Conservation (phyloP, 2,888 invertebrate species). For the Eristalis arbustorum region DNA sequence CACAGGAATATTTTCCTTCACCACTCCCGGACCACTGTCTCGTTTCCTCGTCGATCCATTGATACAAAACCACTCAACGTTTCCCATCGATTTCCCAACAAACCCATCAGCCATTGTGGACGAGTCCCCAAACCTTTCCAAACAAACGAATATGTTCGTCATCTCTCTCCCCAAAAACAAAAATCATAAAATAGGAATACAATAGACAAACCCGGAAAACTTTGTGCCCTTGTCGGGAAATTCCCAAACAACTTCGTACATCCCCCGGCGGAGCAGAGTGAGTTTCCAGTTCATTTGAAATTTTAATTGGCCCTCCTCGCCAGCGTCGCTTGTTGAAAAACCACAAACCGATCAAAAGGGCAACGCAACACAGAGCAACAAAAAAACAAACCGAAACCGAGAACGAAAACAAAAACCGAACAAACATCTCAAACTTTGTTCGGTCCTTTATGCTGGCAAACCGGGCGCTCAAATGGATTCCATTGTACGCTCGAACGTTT, state of each 20-base stretch:
- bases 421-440: neutral
- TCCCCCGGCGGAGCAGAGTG: neutral
- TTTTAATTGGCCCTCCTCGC: neutral
- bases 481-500: neutral
- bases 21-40: too few species aligned
- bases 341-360: neutral
- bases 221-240: neutral
- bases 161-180: too few species aligned
- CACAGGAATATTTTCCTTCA: too few species aligned
- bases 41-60: too few species aligned
- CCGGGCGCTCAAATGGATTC: neutral
- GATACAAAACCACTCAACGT: too few species aligned
- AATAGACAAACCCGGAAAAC: neutral
- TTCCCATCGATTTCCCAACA: too few species aligned
- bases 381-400: neutral
- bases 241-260: neutral
- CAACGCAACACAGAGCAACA: neutral
- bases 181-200: neutral
- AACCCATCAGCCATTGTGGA: too few species aligned
- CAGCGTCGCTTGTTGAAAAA: neutral
- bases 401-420: neutral
- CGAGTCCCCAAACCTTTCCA: too few species aligned
- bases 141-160: too few species aligned
- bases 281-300: neutral
- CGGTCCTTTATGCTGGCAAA: too few species aligned